phyloP scores from a whole-genome alignment of 2,797 vertebrate genomes.

The Atherinosoma microstoma region DNA sequence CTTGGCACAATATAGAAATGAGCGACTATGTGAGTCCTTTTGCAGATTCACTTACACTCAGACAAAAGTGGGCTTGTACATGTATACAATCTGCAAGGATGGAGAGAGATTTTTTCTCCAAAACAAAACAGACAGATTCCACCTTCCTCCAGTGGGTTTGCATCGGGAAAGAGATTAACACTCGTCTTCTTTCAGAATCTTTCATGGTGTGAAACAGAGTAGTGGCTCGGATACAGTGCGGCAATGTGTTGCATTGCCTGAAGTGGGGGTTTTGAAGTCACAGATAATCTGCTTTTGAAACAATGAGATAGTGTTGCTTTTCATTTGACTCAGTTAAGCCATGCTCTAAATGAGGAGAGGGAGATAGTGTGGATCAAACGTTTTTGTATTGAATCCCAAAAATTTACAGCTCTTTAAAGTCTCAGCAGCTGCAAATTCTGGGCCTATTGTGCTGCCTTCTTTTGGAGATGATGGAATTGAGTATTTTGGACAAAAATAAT shows the following conservation, averaged over 20 bases:
- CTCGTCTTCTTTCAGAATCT: conserved; percentile 53
- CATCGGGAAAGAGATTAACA: conserved; percentile 63
- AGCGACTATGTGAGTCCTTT: conserved; percentile 30
- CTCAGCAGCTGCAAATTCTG: conserved; percentile 55
- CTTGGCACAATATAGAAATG: conserved; percentile 11
- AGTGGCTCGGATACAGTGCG: conserved; percentile 55
- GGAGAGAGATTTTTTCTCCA: conserved; percentile 28
- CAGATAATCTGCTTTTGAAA: conserved; percentile 81
- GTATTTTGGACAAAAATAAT: conserved; percentile 59
- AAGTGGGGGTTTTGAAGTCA: conserved; percentile 77
- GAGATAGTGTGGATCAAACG: conserved; percentile 65
- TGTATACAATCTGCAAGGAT: conserved; percentile 28
- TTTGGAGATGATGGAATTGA: conserved; percentile 63
- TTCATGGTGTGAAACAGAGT: conserved; percentile 59
- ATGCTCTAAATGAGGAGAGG: conserved; percentile 62
- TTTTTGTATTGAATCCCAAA: conserved; percentile 60
- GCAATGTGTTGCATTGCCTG: conserved; percentile 70
- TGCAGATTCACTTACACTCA: conserved; percentile 22
- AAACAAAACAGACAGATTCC: conserved; percentile 55
- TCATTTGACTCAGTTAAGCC: conserved; percentile 73
- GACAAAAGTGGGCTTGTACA: conserved; percentile 1
- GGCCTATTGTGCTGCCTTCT: conserved; percentile 52
- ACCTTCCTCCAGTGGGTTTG: conserved; percentile 68
- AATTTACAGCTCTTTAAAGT: conserved; percentile 65
- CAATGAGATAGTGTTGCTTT: conserved; percentile 78